These are phyloP conservation scores for Bedellia somnulentella DNA, from an alignment of 2,888 invertebrate genomes.

Conservation along the genomic window DNA sequence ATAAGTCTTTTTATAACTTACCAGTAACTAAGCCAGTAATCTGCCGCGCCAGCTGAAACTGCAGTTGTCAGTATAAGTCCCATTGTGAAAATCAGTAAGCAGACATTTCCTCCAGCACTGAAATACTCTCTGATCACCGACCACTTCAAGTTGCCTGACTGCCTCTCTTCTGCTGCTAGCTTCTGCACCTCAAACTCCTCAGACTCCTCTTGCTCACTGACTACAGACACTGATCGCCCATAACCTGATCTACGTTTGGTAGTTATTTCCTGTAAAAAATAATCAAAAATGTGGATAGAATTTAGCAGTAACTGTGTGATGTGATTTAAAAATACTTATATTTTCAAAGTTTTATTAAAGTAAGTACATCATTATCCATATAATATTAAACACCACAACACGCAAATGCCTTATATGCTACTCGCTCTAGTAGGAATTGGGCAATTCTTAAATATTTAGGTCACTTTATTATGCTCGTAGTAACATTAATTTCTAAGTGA, in stretches of 20 bases:
- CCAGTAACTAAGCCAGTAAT: conserved; percentile 74
- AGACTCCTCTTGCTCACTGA: conserved; percentile 22
- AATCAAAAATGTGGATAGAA: no score
- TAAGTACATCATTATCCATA: no score
- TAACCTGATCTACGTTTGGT: conserved; percentile 1
- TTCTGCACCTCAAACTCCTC: conserved; percentile 38
- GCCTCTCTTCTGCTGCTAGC: conserved; percentile 33
- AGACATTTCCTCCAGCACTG: conserved; percentile 29
- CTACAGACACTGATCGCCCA: conserved; percentile 13
- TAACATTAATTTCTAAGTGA: no score
- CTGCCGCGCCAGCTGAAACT: conserved; percentile 62
- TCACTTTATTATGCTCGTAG: no score
- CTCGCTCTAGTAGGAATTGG: no score
- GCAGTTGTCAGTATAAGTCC: conserved; percentile 52
- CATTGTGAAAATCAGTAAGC: conserved; percentile 26
- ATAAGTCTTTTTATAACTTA: no score
- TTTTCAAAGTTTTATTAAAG: no score
- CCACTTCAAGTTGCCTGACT: conserved; percentile 39
- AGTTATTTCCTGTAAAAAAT: conserved; percentile 5
- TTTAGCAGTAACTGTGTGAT: no score
- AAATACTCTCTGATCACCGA: conserved; percentile 38
- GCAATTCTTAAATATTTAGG: no score
- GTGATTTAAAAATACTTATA: no score
- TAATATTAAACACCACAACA: no score
- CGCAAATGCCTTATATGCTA: no score